A percentile compares a stretch with the other conserved stretches of the same genome.
Evolutionary conservation across 1,140 invertebrate genomes (phyloP).

Genomic region (Hylaeus anthracinus): DNA sequence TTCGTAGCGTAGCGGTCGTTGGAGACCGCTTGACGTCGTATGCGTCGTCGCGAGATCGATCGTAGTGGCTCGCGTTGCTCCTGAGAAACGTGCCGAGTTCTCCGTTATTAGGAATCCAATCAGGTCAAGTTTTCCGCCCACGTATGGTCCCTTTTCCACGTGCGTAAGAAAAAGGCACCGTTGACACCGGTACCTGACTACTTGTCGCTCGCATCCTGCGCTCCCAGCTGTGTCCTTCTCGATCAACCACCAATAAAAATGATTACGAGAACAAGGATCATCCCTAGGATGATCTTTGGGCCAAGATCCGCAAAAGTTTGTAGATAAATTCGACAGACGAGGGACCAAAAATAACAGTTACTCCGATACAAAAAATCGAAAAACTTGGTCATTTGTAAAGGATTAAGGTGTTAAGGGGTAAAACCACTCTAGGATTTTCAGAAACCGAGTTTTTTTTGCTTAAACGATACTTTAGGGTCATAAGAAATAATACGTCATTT

Average conservation of each 20-base stretch:
- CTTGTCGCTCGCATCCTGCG: not conserved
- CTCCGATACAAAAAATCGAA: too few species aligned
- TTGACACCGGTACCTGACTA: not conserved
- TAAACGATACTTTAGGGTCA: too few species aligned
- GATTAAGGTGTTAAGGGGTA: too few species aligned
- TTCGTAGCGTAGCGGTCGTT: not conserved
- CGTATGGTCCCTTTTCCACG: constrained; percentile 9
- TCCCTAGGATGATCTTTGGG: too few species aligned
- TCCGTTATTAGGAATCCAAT: constrained; percentile 50
- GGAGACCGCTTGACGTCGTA: constrained; percentile 18
- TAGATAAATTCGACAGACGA: too few species aligned
- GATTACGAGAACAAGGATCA: not conserved
- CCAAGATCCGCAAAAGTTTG: too few species aligned
- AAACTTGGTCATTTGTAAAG: too few species aligned
- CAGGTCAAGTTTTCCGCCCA: constrained; percentile 58
- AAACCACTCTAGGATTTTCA: too few species aligned
- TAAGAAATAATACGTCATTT: too few species aligned
- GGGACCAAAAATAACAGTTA: too few species aligned
- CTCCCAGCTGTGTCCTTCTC: not conserved
- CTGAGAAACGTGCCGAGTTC: constrained; percentile 41
- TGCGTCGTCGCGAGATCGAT: constrained; percentile 47
- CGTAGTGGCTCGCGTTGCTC: constrained; percentile 33
- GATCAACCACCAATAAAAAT: not conserved
- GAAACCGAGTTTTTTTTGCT: too few species aligned
- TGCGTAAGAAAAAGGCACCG: constrained; percentile 18